phyloP scores from a whole-genome alignment of 2,113 vertebrate genomes.

The Apteryx mantelli region DNA sequence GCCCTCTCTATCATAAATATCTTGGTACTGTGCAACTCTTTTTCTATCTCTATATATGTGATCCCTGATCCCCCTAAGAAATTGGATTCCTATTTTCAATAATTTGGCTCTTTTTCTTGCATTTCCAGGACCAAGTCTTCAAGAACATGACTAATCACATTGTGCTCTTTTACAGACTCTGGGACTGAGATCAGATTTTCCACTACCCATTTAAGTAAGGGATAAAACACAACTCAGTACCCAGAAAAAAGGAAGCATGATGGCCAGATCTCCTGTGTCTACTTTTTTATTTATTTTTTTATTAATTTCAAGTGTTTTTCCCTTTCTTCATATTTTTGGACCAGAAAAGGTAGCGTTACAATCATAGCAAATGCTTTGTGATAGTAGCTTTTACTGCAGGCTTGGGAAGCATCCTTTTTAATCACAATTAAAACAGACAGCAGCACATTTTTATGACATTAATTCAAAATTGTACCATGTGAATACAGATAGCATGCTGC shows the following conservation, averaged over 20 bases:
- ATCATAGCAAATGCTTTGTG: not conserved
- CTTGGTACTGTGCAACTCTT: not conserved
- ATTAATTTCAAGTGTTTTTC: not conserved
- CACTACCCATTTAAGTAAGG: not conserved
- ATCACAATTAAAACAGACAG: not conserved
- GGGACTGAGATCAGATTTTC: not conserved
- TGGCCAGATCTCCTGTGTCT: not conserved
- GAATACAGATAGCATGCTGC: not conserved
- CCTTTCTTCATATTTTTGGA: not conserved
- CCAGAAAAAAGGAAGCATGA: not conserved
- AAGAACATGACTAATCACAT: not conserved
- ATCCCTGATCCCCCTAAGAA: not conserved
- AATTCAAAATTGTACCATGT: not conserved
- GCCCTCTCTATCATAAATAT: not conserved
- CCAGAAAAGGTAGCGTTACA: not conserved
- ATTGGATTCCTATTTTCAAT: not conserved
- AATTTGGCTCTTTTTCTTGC: not conserved
- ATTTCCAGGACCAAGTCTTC: not conserved
- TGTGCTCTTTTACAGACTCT: not conserved
- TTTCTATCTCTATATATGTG: not conserved
- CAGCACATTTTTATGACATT: not conserved
- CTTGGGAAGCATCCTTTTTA: not conserved
- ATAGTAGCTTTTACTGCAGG: not conserved
- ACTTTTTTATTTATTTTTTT: not conserved
- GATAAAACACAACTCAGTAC: not conserved